phyloP scores from a whole-genome alignment of 2,888 invertebrate genomes.

The Pomacea canaliculata region DNA sequence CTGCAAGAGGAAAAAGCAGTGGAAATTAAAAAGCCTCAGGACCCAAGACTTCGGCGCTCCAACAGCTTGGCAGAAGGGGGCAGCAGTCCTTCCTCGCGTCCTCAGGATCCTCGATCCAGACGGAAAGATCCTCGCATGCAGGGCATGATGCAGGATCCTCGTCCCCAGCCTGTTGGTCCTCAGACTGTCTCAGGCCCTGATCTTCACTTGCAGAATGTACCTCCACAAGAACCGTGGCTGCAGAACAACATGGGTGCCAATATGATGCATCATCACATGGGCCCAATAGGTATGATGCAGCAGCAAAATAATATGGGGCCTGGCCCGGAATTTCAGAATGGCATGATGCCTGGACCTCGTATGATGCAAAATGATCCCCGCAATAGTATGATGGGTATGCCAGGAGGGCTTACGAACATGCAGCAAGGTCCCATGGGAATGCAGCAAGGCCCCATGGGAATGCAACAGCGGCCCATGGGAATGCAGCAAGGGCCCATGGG shows the following conservation, averaged over 20 bases:
- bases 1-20: conserved; percentile 19
- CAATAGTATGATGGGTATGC: conserved; percentile 14
- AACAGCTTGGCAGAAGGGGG: conserved; percentile 15
- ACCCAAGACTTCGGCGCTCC: conserved; percentile 13
- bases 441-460: conserved; percentile 28
- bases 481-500: conserved; percentile 17
- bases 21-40: conserved; percentile 1
- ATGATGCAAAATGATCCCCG: conserved; percentile 12
- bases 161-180: conserved; percentile 3
- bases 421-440: conserved; percentile 26
- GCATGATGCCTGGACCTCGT: conserved; percentile 15
- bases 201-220: conserved; percentile 8
- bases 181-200: conserved; percentile 8
- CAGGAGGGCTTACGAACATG: conserved; percentile 25
- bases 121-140: conserved; percentile 30
- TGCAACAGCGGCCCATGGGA: conserved; percentile 33
- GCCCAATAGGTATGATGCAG: conserved; percentile 7
- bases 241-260: conserved; percentile 21
- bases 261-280: not conserved
- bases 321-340: conserved; percentile 12
- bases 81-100: conserved; percentile 3
- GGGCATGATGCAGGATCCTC: conserved; percentile 25
- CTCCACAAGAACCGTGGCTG: conserved; percentile 4
- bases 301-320: conserved; percentile 12
- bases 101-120: conserved; percentile 12